Percentiles rank a stretch among this genome's conserved stretches.
Evolutionary conservation across 2,888 invertebrate species (phyloP).

Genomic region (Aphidius colemani): DNA sequence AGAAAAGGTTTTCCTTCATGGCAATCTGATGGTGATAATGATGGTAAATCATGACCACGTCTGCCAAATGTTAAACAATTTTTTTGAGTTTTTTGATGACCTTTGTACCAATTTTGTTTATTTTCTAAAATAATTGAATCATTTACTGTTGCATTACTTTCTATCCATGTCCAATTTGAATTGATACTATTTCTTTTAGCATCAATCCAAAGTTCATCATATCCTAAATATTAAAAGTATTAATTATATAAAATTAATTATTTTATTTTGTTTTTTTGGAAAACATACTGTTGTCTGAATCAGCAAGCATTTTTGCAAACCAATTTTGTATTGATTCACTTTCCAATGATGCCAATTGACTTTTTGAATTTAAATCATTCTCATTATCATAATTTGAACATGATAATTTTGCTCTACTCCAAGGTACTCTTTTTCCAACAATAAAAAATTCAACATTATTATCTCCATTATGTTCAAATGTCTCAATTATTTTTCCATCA

Average conservation of each 20-base stretch:
- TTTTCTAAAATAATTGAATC: neutral
- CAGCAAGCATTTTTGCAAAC: conserved; percentile 36
- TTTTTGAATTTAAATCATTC: conserved; percentile 1
- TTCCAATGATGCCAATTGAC: conserved; percentile 29
- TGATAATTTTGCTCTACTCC: conserved; percentile 30
- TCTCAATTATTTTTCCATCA: no score
- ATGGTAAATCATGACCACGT: no score
- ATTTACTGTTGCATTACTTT: no score
- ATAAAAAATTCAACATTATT: conserved; percentile 32
- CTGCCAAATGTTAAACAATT: conserved; percentile 31
- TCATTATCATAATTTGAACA: conserved; percentile 25
- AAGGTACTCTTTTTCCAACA: conserved; percentile 34
- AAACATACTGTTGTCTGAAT: conserved; percentile 35
- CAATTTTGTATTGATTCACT: conserved; percentile 29
- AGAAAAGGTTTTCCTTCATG: no score
- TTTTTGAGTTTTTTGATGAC: conserved; percentile 18
- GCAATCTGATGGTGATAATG: no score
- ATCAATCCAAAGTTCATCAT: no score
- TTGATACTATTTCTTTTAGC: no score
- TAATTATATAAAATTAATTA: no score
- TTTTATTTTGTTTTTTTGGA: no score
- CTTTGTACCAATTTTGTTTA: conserved; percentile 10
- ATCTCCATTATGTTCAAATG: neutral
- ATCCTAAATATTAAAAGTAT: no score
- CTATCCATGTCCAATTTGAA: no score